Evolutionary conservation across 30 jellyfish, hydroid and myxozoan genomes (phyloP).

Genomic region (Chironex yamaguchii): DNA sequence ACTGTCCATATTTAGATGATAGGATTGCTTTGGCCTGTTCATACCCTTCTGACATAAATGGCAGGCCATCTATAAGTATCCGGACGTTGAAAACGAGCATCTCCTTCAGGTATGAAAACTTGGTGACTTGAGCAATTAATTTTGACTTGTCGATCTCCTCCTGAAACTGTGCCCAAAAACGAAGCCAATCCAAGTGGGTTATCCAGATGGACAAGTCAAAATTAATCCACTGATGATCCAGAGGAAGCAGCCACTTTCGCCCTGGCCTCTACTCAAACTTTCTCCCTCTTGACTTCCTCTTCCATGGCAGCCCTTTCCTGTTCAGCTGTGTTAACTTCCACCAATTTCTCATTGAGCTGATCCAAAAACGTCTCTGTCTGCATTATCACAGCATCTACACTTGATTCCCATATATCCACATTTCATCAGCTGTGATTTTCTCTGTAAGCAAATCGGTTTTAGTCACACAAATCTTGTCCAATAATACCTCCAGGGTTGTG

Average conservation of each 20-base stretch:
- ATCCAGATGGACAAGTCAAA: too few relatives aligned
- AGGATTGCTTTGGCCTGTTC: background rate
- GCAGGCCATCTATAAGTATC: background rate
- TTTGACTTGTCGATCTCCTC: too few relatives aligned
- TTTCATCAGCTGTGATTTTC: background rate
- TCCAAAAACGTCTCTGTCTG: background rate
- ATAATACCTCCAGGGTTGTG: background rate
- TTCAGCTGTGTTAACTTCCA: background rate
- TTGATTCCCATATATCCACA: background rate
- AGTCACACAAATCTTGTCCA: background rate
- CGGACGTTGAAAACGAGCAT: background rate
- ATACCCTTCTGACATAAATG: background rate
- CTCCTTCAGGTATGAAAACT: background rate
- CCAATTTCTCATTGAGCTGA: background rate
- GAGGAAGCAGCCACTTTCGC: background rate
- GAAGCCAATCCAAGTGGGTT: too few relatives aligned
- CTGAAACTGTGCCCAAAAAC: too few relatives aligned
- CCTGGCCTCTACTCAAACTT: background rate
- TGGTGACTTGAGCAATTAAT: too few relatives aligned
- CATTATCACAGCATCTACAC: background rate
- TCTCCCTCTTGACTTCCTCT: background rate
- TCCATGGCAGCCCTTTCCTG: background rate
- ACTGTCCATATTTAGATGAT: background rate
- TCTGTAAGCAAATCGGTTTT: background rate
- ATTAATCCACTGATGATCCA: background rate